Conservation (phyloP, 2,888 invertebrate species). For the Daptonema setosum region DNA sequence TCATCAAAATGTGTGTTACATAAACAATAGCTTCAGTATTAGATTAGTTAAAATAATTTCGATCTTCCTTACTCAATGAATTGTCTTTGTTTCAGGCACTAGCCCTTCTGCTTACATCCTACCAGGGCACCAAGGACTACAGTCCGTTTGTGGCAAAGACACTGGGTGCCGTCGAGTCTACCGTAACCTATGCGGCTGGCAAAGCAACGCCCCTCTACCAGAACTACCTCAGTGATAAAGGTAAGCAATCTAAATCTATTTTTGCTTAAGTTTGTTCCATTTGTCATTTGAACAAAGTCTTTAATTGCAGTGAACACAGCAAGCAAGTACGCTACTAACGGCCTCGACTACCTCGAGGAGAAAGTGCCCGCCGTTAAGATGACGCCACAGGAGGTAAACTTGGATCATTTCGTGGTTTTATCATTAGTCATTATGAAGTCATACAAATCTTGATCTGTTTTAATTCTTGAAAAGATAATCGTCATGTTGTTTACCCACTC, state of each 20-base stretch:
- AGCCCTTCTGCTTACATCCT: not conserved
- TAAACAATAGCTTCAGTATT: too few relatives aligned
- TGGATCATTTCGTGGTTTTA: too few relatives aligned
- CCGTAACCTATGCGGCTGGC: not conserved
- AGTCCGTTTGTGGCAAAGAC: not conserved
- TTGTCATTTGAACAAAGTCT: too few relatives aligned
- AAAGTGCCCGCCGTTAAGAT: not conserved
- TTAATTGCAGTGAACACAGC: not conserved
- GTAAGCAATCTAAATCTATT: too few relatives aligned
- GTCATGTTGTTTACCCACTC: too few relatives aligned
- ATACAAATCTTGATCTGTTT: too few relatives aligned
- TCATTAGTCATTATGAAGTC: too few relatives aligned
- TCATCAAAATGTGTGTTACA: too few relatives aligned
- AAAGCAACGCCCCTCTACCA: not conserved
- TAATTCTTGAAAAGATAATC: too few relatives aligned
- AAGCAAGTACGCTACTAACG: not conserved
- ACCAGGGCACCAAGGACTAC: not conserved
- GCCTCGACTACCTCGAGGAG: not conserved
- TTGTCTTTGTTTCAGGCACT: not conserved
- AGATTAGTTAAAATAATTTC: too few relatives aligned
- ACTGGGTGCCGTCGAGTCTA: not conserved
- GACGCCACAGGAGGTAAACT: not conserved
- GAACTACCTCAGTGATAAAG: not conserved
- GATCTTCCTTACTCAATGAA: too few relatives aligned
- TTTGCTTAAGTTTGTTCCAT: too few relatives aligned